Conservation (phyloP, 2,888 invertebrate genomes). For the Dicranocentrus wangi region DNA sequence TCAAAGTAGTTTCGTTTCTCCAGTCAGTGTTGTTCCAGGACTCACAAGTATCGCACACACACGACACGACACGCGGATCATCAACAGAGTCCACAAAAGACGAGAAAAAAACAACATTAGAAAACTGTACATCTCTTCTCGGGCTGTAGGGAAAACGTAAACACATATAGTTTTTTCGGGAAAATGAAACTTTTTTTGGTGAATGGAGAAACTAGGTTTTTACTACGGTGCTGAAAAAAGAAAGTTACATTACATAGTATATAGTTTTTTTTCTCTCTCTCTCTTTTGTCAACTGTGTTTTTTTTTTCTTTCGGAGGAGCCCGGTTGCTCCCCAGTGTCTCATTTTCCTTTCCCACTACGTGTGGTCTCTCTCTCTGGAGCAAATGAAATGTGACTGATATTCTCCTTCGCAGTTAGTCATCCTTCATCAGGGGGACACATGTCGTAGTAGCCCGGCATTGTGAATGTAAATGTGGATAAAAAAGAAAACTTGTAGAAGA, state of each 20-base stretch:
- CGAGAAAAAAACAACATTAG: conserved; percentile 5
- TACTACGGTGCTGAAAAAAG: too few species aligned
- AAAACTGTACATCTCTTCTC: neutral
- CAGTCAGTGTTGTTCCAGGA: conserved; percentile 52
- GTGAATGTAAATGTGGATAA: too few species aligned
- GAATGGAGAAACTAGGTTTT: conserved; percentile 10
- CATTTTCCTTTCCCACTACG: conserved; percentile 33
- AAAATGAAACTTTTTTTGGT: conserved; percentile 6
- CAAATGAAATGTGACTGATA: conserved; percentile 52
- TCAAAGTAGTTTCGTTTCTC: conserved; percentile 53
- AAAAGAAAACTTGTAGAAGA: too few species aligned
- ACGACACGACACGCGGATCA: conserved; percentile 28
- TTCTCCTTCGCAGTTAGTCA: conserved; percentile 17
- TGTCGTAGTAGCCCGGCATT: neutral
- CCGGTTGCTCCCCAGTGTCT: conserved; percentile 45
- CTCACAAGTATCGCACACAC: conserved; percentile 17
- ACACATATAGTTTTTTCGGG: neutral
- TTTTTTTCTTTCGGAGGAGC: neutral
- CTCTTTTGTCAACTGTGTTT: conserved; percentile 48
- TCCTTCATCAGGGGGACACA: conserved; percentile 1
- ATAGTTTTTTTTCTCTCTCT: too few species aligned
- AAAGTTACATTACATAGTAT: conserved; percentile 46
- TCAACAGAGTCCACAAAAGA: neutral
- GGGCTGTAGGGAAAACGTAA: neutral
- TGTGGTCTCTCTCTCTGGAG: conserved; percentile 19